Evolutionary conservation across 2,113 vertebrate species (phyloP), one percentile per base, ranked within the genome.

Genomic region (Epinephelus lanceolatus): DNA sequence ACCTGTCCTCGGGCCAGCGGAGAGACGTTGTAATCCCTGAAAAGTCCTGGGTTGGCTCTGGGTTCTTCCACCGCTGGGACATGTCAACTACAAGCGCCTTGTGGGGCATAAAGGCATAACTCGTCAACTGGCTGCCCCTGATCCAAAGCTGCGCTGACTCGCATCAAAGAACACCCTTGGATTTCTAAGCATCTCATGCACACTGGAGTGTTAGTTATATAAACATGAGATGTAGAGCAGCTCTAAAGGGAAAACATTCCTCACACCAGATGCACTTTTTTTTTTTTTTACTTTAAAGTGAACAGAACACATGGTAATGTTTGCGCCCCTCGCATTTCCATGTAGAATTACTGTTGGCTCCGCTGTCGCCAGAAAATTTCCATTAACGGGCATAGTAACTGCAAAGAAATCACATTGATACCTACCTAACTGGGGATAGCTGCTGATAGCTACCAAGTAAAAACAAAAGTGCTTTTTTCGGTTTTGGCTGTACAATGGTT

Each of bases 1-100:
- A 73, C 56, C 18, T 70, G 30, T 91, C 72, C 53, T 69, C 47
- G 0, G 42, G 51, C 27, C 56, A 47, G 57, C 71, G 49, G 47
- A 76, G 23, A 86, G 81, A 81, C 75, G 37, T 66, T 74, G 57
- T 75, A 56, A 91, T 86, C 75, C 42, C 51, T 42, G n/a, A 66
- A 69, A 83, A 83, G 55, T 84, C 75, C 37, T 33, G 17, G 61
- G 45, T 65, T 33, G 49, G 49, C 81, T 80, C 56, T 1, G 3
- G 79, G 71, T 69, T 83, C 51, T 76, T 56, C n/a, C 17, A 52
- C 80, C 65, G 1, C 30, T 69, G 90, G 85, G 83, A 81, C 19
- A 51, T 78, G 83, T 86, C 67, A 71, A 49, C 72, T 30, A 7
- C 37, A 42, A 30, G 68, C n/a, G 75, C 67, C 47, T 69, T 12